Evolutionary conservation across 1,140 invertebrate genomes (phyloP).

Genomic region (Drosophila chauvacae): DNA sequence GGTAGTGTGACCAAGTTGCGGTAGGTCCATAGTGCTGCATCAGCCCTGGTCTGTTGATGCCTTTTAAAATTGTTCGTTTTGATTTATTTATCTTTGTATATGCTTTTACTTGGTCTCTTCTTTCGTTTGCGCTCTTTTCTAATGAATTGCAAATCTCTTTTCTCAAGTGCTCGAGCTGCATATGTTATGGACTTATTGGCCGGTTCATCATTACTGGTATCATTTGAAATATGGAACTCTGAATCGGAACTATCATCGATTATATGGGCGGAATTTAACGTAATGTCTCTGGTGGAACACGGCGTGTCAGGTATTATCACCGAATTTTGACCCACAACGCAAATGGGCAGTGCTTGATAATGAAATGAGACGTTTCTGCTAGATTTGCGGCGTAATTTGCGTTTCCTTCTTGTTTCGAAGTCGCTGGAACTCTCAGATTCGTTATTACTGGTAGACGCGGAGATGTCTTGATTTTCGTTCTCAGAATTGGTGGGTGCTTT

Average conservation of each 20-base stretch:
- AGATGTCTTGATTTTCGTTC: neutral
- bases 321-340: conserved; percentile 21
- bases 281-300: conserved; percentile 45
- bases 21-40: neutral
- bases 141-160: conserved; percentile 41
- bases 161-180: conserved; percentile 29
- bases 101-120: conserved; percentile 9
- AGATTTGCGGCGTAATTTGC: conserved; percentile 45
- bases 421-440: conserved; percentile 39
- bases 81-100: conserved; percentile 21
- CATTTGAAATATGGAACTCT: conserved; percentile 61
- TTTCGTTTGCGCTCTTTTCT: conserved; percentile 47
- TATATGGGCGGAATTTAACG: conserved; percentile 38
- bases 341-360: conserved; percentile 55
- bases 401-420: conserved; percentile 36
- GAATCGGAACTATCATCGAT: conserved; percentile 62
- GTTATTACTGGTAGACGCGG: neutral
- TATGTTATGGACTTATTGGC: conserved; percentile 42
- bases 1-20: conserved; percentile 41
- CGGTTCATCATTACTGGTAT: conserved; percentile 60
- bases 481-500: neutral
- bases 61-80: conserved; percentile 35
- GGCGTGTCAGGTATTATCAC: neutral
- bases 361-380: conserved; percentile 25
- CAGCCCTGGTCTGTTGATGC: conserved; percentile 47